Conservation (phyloP, 2,888 invertebrate species). For the Spicauda simplicius region DNA sequence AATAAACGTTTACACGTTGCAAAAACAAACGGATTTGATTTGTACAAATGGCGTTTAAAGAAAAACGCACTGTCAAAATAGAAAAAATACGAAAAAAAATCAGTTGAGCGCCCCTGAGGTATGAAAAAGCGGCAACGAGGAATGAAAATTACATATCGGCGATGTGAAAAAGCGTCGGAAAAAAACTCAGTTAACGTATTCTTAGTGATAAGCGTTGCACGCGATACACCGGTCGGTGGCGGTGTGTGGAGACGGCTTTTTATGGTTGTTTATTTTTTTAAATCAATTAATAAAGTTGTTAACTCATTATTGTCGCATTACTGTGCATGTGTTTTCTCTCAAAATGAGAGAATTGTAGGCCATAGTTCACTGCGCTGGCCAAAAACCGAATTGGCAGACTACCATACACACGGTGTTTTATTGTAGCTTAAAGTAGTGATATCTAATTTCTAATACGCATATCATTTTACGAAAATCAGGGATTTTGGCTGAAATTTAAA, state of each 20-base stretch:
- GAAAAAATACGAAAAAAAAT: slow-evolving; percentile 51
- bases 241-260: slow-evolving; percentile 42
- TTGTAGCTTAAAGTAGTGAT: too few relatives aligned
- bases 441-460: too few relatives aligned
- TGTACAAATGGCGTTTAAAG: slow-evolving; percentile 31
- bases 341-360: too few relatives aligned
- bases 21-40: slow-evolving; percentile 30
- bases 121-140: slow-evolving; percentile 64
- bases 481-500: too few relatives aligned
- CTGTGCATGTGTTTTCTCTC: too few relatives aligned
- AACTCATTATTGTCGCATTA: too few relatives aligned
- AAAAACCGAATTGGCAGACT: too few relatives aligned
- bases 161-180: slow-evolving; percentile 65
- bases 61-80: slow-evolving; percentile 36
- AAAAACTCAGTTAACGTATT: slow-evolving; percentile 57
- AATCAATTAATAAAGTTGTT: too few relatives aligned
- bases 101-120: slow-evolving; percentile 63
- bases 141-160: slow-evolving; percentile 69
- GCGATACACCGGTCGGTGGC: slow-evolving; percentile 47
- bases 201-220: slow-evolving; percentile 61
- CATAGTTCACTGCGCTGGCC: too few relatives aligned
- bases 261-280: too few relatives aligned
- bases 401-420: too few relatives aligned
- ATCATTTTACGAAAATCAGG: too few relatives aligned
- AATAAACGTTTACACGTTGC: slow-evolving; percentile 13